Evolutionary conservation across 2,888 invertebrate genomes (phyloP).

Genomic region (Strigamia maritima): DNA sequence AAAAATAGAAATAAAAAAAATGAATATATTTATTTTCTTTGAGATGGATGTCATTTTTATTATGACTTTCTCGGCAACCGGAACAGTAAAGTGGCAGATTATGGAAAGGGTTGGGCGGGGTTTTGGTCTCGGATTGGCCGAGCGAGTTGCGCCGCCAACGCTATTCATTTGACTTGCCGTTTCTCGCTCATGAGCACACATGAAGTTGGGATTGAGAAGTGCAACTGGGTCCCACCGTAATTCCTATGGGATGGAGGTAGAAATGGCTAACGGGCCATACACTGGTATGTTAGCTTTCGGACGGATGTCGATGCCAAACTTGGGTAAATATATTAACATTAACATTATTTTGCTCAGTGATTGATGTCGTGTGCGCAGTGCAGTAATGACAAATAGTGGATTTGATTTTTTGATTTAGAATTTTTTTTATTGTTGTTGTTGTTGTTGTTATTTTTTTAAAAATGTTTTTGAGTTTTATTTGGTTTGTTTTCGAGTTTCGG

Average conservation of each 20-base stretch:
- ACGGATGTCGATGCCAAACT: not conserved
- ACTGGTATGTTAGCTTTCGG: not conserved
- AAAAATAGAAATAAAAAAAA: no score
- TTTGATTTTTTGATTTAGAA: not conserved
- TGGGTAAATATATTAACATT: not conserved
- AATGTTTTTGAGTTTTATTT: not conserved
- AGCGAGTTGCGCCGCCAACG: conserved; percentile 16
- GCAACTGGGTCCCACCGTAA: not conserved
- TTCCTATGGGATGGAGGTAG: conserved; percentile 25
- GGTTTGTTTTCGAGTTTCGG: not conserved
- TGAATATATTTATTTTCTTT: conserved; percentile 1
- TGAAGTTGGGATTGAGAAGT: not conserved
- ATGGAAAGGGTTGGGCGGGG: conserved; percentile 7
- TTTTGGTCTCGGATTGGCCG: conserved; percentile 24
- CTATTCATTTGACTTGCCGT: not conserved
- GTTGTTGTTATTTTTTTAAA: not conserved
- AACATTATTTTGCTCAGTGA: not conserved
- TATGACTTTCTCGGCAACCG: not conserved
- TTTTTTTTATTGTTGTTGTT: not conserved
- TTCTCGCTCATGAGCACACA: not conserved
- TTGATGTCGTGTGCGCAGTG: conserved; percentile 1
- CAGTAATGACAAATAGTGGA: not conserved
- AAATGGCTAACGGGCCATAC: conserved; percentile 26
- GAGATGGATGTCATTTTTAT: conserved; percentile 12
- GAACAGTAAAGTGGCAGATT: conserved; percentile 13